phyloP scores from a whole-genome alignment of 2,888 invertebrate genomes.

The Icerya purchasi region DNA sequence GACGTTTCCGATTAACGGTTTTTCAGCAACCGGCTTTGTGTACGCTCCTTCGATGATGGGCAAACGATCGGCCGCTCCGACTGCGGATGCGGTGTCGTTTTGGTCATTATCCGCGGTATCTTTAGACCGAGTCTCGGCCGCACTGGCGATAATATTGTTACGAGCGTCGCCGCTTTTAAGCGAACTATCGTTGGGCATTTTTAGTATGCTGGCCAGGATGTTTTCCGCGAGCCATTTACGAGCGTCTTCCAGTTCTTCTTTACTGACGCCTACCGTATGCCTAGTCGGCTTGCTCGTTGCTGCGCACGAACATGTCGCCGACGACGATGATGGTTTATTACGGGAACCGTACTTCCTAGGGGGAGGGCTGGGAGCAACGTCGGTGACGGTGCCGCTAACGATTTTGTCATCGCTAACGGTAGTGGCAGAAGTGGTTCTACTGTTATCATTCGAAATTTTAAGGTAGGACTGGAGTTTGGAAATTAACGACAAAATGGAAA shows the following conservation, averaged over 20 bases:
- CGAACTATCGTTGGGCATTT: not conserved
- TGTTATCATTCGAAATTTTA: constrained; percentile 20
- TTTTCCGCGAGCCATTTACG: constrained; percentile 47
- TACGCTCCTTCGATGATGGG: not conserved
- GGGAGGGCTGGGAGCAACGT: constrained; percentile 4
- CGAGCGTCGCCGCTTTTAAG: not conserved
- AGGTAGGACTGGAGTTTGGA: constrained; percentile 41
- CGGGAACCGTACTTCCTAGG: constrained; percentile 5
- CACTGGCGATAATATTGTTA: not conserved
- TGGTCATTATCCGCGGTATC: too few relatives aligned
- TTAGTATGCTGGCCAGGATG: constrained; percentile 2
- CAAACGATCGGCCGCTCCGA: not conserved
- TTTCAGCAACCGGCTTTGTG: not conserved
- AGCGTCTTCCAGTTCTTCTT: constrained; percentile 58
- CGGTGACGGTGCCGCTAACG: not conserved
- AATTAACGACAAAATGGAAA: constrained; percentile 43
- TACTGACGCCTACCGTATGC: constrained; percentile 65
- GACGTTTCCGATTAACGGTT: not conserved
- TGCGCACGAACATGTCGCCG: constrained; percentile 17
- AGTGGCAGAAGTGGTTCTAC: not conserved
- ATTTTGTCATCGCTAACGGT: constrained; percentile 9
- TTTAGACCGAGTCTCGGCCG: too few relatives aligned
- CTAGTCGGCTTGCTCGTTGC: constrained; percentile 34
- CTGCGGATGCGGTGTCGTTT: not conserved
- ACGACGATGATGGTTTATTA: not conserved